Base-by-base conservation (phyloP, 2,113 vertebrate species). In the Chloroceryle aenea region DNA sequence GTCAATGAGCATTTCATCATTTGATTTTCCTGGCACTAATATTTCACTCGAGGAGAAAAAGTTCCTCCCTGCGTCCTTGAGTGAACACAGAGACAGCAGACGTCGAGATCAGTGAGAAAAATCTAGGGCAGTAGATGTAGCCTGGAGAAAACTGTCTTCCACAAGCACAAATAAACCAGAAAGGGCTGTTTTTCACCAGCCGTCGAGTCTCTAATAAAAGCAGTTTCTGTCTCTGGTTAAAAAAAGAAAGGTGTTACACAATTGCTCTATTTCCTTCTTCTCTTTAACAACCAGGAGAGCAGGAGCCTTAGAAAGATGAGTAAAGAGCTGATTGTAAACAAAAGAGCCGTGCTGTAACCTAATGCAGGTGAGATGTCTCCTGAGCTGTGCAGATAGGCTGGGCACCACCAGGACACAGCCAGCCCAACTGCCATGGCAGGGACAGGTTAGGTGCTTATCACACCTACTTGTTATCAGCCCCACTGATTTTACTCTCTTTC, bases 241-340 rank as follows among this genome's bases (percentile, higher is more conserved):
- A 95, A 95, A 96, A 87, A 90, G 64, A 64, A 80, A 94, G 68
- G 91, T 85, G 88, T 95, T 96, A 95, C 80, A 89, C 93, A 94
- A 96, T 92, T 92, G 92, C 69, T 96, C 90, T 89, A 62, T 90
- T 94, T 93, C 69, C 23, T 73, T 85, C 87, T 85, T 75, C 82
- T 95, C 4, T 84, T 92, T 69, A 71, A 86, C 75, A 88, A 47
- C 18, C 18, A 43, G 87, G 53, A 64, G 34, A 5, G 9, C 45
- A 52, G 82, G 91, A 89, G 76, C 64, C 72, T 58, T 53, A 40
- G 82, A 27, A 89, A 96, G 89, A 53, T 75, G 69, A 93, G 94
- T 16, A 71, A 63, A 14, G 93, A 34, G 71, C 4, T 1, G 78
- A 11, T 0, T 81, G 89, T 91, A 83, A 93, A 89, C 42, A 74